phyloP scores from a whole-genome alignment of 2,113 vertebrate genomes.

The Odontesthes bonariensis region DNA sequence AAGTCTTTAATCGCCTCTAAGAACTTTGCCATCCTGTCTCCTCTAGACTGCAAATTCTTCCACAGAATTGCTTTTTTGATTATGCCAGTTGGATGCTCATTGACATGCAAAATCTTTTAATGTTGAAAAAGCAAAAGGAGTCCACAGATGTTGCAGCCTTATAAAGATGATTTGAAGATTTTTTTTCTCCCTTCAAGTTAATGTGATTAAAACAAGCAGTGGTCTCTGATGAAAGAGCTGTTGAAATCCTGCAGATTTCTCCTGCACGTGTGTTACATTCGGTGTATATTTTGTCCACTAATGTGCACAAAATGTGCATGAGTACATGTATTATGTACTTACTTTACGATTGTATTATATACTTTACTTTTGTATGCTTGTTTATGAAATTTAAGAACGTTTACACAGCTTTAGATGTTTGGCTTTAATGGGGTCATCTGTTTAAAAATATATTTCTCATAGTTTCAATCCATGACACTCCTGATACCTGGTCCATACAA shows the following conservation, averaged over 20 bases:
- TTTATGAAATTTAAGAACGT: too few relatives aligned
- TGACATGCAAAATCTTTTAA: conserved; percentile 46
- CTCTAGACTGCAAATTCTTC: conserved; percentile 34
- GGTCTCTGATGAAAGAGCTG: conserved; percentile 22
- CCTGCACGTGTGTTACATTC: not conserved
- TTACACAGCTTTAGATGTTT: too few relatives aligned
- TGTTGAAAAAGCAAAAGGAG: conserved; percentile 21
- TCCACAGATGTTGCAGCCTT: conserved; percentile 8
- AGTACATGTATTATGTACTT: too few relatives aligned
- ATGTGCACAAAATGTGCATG: too few relatives aligned
- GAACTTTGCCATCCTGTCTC: conserved; percentile 43
- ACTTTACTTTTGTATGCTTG: too few relatives aligned
- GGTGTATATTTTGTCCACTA: too few relatives aligned
- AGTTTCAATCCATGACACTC: too few relatives aligned
- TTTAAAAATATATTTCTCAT: too few relatives aligned
- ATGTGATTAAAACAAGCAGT: conserved; percentile 15
- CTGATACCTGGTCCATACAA: too few relatives aligned
- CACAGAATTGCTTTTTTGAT: conserved; percentile 20
- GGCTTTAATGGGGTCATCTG: too few relatives aligned
- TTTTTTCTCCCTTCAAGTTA: conserved; percentile 13
- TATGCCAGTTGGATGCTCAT: conserved; percentile 30
- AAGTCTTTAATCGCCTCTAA: conserved; percentile 49
- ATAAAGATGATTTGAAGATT: conserved; percentile 7
- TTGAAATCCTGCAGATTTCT: conserved; percentile 26
- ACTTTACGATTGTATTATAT: too few relatives aligned